Base-by-base conservation (phyloP, 2,113 vertebrate genomes). In the Poecilia latipinna region DNA sequence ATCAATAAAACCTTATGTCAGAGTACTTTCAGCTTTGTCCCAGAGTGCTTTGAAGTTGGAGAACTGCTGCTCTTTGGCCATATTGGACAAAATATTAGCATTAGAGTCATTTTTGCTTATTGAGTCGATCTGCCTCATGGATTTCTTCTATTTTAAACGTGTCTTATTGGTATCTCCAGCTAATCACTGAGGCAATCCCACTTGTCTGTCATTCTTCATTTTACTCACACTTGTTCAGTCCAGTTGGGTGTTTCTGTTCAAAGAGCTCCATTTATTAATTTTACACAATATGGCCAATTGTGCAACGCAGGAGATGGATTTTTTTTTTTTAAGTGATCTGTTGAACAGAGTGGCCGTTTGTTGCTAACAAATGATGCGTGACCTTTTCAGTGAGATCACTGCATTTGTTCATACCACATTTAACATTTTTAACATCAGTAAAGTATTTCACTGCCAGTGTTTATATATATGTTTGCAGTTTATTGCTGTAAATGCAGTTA, bases 231-330 rank as follows among this genome's bases (percentile, higher is more conserved):
- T 69, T 60, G 42, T 61, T 4, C 12, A 17, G 61, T 19, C 26
- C 44, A 12, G 28, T 80, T 48, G 74, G 61, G 61, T 2, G 71
- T 37, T 48, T 70, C 78, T 70, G 67, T 35, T 75, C 67, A 61
- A 61, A 61, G 31, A 61, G 24, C n/a, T 31, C 44, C 62, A 70
- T 70, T 69, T 65, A 37, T 75, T 35, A 65, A 51, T 4, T 51
- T 44, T 26, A 70, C 42, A 80, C 70, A 80, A 65, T 75, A 61
- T 8, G 35, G 48, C 13, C 78, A 35, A 65, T 65, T 80, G 72
- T 75, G 61, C 28, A 48, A 39, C 8, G 10, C 26, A 22, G 37
- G 48, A 63, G 61, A 63, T 64, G 61, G 61, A 54, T 51, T 61
- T 1, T 33, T 74, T 51, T 61, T 1, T 33, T 74, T 72, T 24